Evolutionary conservation across 2,113 vertebrate genomes (phyloP).

Genomic region (Sinocyclocheilus anshuiensis): DNA sequence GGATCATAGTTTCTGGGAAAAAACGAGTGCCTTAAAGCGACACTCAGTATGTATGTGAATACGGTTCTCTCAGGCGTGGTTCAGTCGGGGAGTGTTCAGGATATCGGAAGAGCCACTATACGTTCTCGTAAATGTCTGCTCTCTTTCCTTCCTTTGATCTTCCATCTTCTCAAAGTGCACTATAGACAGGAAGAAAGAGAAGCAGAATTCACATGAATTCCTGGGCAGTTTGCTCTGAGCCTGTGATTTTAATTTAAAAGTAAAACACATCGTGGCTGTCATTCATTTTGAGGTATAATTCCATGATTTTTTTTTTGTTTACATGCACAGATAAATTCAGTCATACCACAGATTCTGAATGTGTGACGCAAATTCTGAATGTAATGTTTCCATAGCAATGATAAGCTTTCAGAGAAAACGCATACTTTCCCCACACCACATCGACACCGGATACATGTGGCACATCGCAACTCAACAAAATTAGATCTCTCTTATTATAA

Average conservation of each 20-base stretch:
- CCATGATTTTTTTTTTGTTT: not conserved
- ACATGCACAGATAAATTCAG: not conserved
- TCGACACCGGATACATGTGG: not conserved
- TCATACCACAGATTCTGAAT: not conserved
- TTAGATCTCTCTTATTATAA: not conserved
- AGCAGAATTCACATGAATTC: not conserved
- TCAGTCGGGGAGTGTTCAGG: not conserved
- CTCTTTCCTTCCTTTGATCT: not conserved
- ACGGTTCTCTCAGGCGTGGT: not conserved
- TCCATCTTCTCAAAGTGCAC: not conserved
- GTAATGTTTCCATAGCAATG: not conserved
- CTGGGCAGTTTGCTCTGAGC: conserved; percentile 54
- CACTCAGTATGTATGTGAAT: not conserved
- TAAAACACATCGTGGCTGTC: not conserved
- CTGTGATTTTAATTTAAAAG: conserved; percentile 45
- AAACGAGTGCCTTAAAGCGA: not conserved
- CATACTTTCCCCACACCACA: not conserved
- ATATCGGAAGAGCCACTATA: not conserved
- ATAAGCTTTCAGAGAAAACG: not conserved
- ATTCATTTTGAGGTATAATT: not conserved
- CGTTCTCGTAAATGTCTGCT: not conserved
- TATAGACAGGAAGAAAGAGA: not conserved
- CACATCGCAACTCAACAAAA: not conserved
- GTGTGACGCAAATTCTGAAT: not conserved
- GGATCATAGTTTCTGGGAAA: not conserved